Evolutionary conservation across 2,888 invertebrate species (phyloP).

Genomic region (Chalcosyrphus nemorum): DNA sequence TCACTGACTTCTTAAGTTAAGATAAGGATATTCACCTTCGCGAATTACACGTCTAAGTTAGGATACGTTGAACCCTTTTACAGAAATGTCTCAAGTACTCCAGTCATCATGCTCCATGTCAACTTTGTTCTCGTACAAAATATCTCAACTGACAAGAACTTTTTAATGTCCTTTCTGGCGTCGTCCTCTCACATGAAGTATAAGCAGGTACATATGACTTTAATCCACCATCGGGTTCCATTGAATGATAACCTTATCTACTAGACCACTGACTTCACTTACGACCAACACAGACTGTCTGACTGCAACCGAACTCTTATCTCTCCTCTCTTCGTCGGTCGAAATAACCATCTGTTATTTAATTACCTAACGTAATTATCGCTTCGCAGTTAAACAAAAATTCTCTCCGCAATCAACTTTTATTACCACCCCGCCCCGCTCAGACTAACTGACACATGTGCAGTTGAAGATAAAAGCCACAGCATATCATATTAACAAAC

Average conservation of each 20-base stretch:
- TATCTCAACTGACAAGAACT: too few species aligned
- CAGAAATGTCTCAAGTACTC: too few species aligned
- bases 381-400: conserved; percentile 25
- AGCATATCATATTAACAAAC: conserved; percentile 8
- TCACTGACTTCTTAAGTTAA: too few species aligned
- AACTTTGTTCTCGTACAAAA: too few species aligned
- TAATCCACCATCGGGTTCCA: background rate
- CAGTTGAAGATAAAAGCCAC: conserved; percentile 1
- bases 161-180: too few species aligned
- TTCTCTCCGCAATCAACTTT: conserved; percentile 23
- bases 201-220: too few species aligned
- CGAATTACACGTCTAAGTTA: too few species aligned
- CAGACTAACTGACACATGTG: background rate
- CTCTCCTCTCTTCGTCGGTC: background rate
- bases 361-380: conserved; percentile 36
- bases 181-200: too few species aligned
- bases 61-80: too few species aligned
- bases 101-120: too few species aligned
- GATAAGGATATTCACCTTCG: too few species aligned
- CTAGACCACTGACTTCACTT: background rate
- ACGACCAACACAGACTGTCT: too few species aligned
- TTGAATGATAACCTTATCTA: background rate
- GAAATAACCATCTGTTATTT: conserved; percentile 7
- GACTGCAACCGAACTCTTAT: background rate
- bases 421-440: background rate